Conservation (phyloP, 1,140 invertebrate species). For the Drosophila cardini region DNA sequence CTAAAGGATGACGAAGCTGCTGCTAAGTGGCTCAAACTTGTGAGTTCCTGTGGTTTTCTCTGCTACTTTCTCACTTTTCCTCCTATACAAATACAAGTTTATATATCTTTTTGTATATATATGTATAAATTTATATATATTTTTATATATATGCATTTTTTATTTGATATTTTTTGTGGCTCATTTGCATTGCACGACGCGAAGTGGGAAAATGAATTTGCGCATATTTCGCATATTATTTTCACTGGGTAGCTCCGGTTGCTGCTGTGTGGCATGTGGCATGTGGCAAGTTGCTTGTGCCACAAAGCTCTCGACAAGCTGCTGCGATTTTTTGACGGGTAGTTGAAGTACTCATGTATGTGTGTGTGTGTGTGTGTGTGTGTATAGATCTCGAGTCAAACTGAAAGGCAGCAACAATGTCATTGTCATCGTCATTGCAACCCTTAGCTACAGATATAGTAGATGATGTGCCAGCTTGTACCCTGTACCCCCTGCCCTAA, state of each 20-base stretch:
- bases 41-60: slow-evolving; percentile 68
- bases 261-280: slow-evolving; percentile 5
- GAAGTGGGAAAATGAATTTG: slow-evolving; percentile 64
- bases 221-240: slow-evolving; percentile 81
- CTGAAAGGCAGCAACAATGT: slow-evolving; percentile 36
- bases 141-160: slow-evolving; percentile 18
- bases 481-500: background rate
- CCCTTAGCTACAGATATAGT: slow-evolving; percentile 38
- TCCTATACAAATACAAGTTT: background rate
- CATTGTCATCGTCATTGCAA: slow-evolving; percentile 80
- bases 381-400: slow-evolving; percentile 51
- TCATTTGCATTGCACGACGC: slow-evolving; percentile 53
- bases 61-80: slow-evolving; percentile 52
- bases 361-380: slow-evolving; percentile 1
- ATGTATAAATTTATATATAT: slow-evolving; percentile 1
- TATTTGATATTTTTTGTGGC: slow-evolving; percentile 31
- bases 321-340: slow-evolving; percentile 49
- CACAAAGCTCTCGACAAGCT: slow-evolving; percentile 52
- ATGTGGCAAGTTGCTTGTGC: slow-evolving; percentile 15
- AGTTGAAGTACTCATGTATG: slow-evolving; percentile 3
- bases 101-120: slow-evolving; percentile 34
- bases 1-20: slow-evolving; percentile 66
- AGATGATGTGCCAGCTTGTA: slow-evolving; percentile 3
- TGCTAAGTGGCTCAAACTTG: slow-evolving; percentile 72
- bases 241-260: slow-evolving; percentile 44